These are phyloP conservation scores for Nomada fucata DNA, from an alignment of 2,888 invertebrate species.

Conservation along the genomic window DNA sequence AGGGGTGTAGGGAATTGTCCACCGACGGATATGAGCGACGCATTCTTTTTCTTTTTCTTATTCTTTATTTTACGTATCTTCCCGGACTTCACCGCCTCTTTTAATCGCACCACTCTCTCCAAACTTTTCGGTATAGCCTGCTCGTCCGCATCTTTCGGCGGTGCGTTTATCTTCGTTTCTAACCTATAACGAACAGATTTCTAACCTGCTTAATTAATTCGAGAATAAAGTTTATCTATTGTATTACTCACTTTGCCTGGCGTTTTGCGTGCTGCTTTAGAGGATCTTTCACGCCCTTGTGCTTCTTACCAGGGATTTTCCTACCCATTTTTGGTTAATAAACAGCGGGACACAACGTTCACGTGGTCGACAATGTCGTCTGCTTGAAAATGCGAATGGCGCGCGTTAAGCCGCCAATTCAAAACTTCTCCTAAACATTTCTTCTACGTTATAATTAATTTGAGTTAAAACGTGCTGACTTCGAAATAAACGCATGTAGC, in stretches of 20 bases:
- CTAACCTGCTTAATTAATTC: constrained; percentile 57
- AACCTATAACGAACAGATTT: constrained; percentile 84
- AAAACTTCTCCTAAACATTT: neutral
- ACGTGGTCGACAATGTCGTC: constrained; percentile 40
- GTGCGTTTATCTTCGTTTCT: constrained; percentile 90
- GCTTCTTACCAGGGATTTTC: constrained; percentile 93
- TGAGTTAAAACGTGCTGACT: neutral
- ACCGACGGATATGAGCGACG: constrained; percentile 77
- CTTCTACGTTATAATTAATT: neutral
- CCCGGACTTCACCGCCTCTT: constrained; percentile 84
- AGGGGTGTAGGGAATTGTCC: constrained; percentile 38
- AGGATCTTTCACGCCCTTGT: constrained; percentile 91
- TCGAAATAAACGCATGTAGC: neutral
- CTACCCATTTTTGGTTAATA: constrained; percentile 86
- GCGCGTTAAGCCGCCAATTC: neutral
- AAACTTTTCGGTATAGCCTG: constrained; percentile 91
- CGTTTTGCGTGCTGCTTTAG: constrained; percentile 88
- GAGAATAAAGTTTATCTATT: constrained; percentile 25
- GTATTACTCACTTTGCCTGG: constrained; percentile 86
- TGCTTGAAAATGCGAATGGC: neutral
- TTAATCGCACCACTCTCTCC: constrained; percentile 87
- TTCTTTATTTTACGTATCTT: constrained; percentile 81
- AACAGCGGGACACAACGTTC: constrained; percentile 20
- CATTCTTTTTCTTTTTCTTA: constrained; percentile 76
- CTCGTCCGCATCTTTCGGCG: constrained; percentile 89